A percentile compares a stretch with the other conserved stretches of the same genome.
Evolutionary conservation across 1,140 invertebrate species (phyloP).

Genomic region (Venustaconcha ellipsiformis): DNA sequence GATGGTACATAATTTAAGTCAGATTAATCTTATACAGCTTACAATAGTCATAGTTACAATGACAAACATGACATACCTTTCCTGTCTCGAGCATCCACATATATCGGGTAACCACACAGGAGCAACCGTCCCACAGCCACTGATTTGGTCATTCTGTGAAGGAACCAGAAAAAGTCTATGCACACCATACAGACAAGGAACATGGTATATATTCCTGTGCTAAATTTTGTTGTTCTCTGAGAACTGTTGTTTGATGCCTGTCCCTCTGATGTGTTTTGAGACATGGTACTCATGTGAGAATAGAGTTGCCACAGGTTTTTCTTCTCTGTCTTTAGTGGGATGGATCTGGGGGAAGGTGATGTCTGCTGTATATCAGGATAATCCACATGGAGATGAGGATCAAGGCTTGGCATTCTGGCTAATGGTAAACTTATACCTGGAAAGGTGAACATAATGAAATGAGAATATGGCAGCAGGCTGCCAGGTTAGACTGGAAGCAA

Average conservation of each 20-base stretch:
- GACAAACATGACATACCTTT: slow-evolving; percentile 20
- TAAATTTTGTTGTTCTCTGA: slow-evolving; percentile 15
- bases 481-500: too few relatives aligned
- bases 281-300: not conserved
- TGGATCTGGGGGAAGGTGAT: too few relatives aligned
- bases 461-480: too few relatives aligned
- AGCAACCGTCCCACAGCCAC: slow-evolving; percentile 27
- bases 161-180: slow-evolving; percentile 35
- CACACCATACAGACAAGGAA: slow-evolving; percentile 31
- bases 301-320: slow-evolving; percentile 22
- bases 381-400: not conserved
- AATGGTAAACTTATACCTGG: slow-evolving; percentile 26
- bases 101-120: slow-evolving; percentile 36
- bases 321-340: not conserved
- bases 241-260: not conserved
- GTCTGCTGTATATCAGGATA: too few relatives aligned
- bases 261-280: not conserved
- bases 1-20: too few relatives aligned
- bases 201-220: slow-evolving; percentile 15
- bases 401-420: slow-evolving; percentile 24
- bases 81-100: slow-evolving; percentile 35
- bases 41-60: not conserved
- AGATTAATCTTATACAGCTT: too few relatives aligned
- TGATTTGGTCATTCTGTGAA: slow-evolving; percentile 33
- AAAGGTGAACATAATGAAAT: not conserved